phyloP scores from a whole-genome alignment of 2,797 vertebrate genomes.

The Macropus fuliginosus region DNA sequence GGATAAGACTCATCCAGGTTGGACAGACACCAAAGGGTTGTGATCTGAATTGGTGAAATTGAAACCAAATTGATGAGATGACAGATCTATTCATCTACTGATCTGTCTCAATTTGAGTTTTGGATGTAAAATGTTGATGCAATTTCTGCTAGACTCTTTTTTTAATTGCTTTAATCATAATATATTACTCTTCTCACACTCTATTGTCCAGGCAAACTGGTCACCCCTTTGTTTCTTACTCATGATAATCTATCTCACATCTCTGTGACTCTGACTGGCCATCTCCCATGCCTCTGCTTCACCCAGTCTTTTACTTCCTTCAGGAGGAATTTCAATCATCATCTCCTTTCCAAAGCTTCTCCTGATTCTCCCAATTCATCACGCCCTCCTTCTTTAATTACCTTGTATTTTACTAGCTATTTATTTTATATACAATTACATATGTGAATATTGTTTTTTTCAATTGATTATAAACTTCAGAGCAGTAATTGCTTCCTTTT shows the following conservation, averaged over 20 bases:
- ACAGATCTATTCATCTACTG: background rate
- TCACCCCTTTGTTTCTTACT: background rate
- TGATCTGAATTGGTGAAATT: background rate
- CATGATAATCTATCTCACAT: background rate
- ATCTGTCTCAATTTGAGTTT: background rate
- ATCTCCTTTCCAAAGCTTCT: background rate
- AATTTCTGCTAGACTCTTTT: background rate
- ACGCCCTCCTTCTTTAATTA: background rate
- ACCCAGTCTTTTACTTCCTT: background rate
- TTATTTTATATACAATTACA: background rate
- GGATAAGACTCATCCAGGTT: background rate
- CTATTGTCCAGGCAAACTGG: background rate
- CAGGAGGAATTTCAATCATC: background rate
- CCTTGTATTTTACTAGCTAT: background rate
- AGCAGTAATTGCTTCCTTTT: background rate
- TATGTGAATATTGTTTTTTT: background rate
- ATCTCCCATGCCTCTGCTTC: background rate
- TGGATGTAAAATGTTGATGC: constrained; percentile 25
- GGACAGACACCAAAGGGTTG: background rate
- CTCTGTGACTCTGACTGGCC: background rate
- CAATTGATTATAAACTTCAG: background rate
- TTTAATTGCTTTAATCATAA: background rate
- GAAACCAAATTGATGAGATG: background rate
- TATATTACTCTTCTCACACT: background rate
- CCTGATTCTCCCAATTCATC: background rate